These are phyloP conservation scores for Ochropleura plecta DNA, from an alignment of 2,888 invertebrate species.

Conservation along the genomic window DNA sequence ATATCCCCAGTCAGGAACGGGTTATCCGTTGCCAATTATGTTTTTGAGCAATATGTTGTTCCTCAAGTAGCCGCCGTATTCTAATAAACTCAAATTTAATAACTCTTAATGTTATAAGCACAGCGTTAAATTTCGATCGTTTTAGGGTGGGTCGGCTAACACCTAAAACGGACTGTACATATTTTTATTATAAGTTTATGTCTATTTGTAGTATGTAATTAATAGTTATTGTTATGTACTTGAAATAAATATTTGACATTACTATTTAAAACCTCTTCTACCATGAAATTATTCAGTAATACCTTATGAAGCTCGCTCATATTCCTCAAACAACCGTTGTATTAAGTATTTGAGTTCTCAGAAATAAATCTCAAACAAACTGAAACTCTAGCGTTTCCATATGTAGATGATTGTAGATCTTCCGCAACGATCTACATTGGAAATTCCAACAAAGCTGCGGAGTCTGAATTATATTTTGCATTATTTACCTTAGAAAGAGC, in stretches of 20 bases:
- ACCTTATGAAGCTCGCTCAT: background rate
- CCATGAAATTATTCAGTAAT: background rate
- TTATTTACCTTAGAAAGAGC: conserved; percentile 48
- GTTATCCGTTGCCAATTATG: background rate
- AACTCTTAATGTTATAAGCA: no score
- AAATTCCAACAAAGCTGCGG: conserved; percentile 45
- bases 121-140: no score
- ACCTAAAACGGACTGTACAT: no score
- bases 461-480: conserved; percentile 56
- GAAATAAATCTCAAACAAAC: conserved; percentile 27
- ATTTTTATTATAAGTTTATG: no score
- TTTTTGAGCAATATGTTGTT: background rate
- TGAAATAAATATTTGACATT: no score
- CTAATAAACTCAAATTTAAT: no score
- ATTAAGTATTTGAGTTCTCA: conserved; percentile 16
- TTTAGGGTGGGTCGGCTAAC: no score
- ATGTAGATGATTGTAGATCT: conserved; percentile 48
- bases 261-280: no score
- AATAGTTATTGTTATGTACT: background rate
- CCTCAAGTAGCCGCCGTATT: no score
- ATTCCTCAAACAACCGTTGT: background rate
- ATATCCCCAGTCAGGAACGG: no score
- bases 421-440: conserved; percentile 39
- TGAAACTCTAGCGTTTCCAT: conserved; percentile 11
- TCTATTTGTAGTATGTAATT: no score